Evolutionary conservation across 2,113 vertebrate genomes (phyloP).

Genomic region (Quiscalus mexicanus): DNA sequence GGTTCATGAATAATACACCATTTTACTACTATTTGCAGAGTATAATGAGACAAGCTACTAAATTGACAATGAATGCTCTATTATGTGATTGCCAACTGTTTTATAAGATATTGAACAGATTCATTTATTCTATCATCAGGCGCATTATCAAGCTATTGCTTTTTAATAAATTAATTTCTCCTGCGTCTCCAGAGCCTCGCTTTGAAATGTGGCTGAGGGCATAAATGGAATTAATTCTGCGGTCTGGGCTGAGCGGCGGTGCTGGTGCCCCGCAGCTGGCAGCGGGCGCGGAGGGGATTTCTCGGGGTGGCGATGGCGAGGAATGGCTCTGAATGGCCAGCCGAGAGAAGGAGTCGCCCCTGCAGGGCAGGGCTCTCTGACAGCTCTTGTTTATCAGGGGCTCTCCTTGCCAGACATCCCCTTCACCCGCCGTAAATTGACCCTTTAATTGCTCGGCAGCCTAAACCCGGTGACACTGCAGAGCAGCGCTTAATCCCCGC

Average conservation of each 20-base stretch:
- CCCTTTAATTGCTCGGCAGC: slow-evolving; percentile 17
- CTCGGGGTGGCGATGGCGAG: not conserved
- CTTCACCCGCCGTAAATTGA: not conserved
- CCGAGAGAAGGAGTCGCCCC: not conserved
- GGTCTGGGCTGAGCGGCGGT: not conserved
- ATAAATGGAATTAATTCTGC: slow-evolving; percentile 70
- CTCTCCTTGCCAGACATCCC: not conserved
- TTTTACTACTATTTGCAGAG: slow-evolving; percentile 75
- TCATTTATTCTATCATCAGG: slow-evolving; percentile 76
- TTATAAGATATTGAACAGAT: slow-evolving; percentile 78
- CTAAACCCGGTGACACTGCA: not conserved
- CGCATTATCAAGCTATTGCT: slow-evolving; percentile 76
- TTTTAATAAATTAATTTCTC: slow-evolving; percentile 83
- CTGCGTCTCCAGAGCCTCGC: slow-evolving; percentile 69
- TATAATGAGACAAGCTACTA: slow-evolving; percentile 73
- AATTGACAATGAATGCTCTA: slow-evolving; percentile 74
- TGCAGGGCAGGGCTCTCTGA: not conserved
- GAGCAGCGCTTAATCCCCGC: not conserved
- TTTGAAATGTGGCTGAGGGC: slow-evolving; percentile 71
- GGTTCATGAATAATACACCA: slow-evolving; percentile 80
- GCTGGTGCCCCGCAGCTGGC: not conserved
- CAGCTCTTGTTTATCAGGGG: not conserved
- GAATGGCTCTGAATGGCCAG: not conserved
- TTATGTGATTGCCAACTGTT: slow-evolving; percentile 81
- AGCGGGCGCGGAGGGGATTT: not conserved